A percentile compares a stretch with the other conserved stretches of the same genome.
These are phyloP conservation scores for Anagyrus pseudococci DNA, from an alignment of 2,888 invertebrate genomes.

Conservation along the genomic window DNA sequence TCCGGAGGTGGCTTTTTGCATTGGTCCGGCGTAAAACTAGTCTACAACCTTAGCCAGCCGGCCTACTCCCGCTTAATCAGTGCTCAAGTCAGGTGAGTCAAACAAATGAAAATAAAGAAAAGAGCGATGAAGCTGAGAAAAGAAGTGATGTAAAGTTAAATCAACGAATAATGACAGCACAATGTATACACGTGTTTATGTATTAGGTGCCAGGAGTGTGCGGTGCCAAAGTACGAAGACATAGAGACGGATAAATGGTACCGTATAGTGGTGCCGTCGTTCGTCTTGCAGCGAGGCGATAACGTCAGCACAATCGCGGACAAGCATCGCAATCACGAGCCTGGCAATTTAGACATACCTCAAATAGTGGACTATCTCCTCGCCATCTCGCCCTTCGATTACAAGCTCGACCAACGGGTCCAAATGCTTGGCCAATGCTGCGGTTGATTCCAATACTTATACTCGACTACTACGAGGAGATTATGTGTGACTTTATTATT, in stretches of 20 bases:
- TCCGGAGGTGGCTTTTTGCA: constrained; percentile 39
- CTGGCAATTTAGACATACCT: constrained; percentile 66
- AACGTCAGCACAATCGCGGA: constrained; percentile 67
- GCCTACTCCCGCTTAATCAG: constrained; percentile 21
- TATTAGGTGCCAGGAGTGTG: constrained; percentile 69
- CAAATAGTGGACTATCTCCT: constrained; percentile 43
- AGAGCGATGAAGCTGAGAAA: too few relatives aligned
- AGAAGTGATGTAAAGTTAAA: too few relatives aligned
- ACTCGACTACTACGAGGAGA: too few relatives aligned
- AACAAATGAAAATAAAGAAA: too few relatives aligned
- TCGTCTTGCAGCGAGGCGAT: constrained; percentile 69
- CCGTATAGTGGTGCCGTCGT: constrained; percentile 67
- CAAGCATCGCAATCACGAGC: constrained; percentile 63
- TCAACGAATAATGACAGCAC: too few relatives aligned
- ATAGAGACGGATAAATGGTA: constrained; percentile 68
- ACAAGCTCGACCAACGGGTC: constrained; percentile 11
- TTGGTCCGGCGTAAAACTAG: constrained; percentile 51
- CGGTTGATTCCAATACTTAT: constrained; percentile 8
- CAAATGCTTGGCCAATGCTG: constrained; percentile 12
- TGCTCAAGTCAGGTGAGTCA: constrained; percentile 20
- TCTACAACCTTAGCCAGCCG: constrained; percentile 42
- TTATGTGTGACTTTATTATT: too few relatives aligned
- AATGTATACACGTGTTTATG: neutral
- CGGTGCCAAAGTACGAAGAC: constrained; percentile 69
- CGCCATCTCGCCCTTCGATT: constrained; percentile 19